Evolutionary conservation across 2,113 vertebrate genomes (phyloP).

Genomic region (Forbesichthys papilliferus): DNA sequence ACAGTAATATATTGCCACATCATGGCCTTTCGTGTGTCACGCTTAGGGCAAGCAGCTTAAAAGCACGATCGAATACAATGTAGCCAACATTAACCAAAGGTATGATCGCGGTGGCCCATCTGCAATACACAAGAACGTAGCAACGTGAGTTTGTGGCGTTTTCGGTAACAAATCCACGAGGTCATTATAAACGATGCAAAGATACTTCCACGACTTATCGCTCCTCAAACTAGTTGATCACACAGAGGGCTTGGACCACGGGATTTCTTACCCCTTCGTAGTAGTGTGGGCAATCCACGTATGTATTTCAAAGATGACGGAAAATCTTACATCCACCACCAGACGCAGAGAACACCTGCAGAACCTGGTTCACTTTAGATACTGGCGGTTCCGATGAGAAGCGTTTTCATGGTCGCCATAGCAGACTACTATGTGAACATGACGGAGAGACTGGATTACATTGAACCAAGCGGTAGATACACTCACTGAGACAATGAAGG

Average conservation of each 20-base stretch:
- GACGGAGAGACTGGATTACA: slow-evolving; percentile 65
- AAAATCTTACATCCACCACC: slow-evolving; percentile 53
- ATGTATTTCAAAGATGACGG: slow-evolving; percentile 38
- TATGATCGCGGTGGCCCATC: slow-evolving; percentile 5
- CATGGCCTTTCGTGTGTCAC: slow-evolving; percentile 27
- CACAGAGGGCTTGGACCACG: slow-evolving; percentile 34
- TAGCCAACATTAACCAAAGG: slow-evolving; percentile 13
- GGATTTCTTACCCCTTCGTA: slow-evolving; percentile 56
- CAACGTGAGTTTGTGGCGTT: slow-evolving; percentile 19
- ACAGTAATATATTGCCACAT: neutral
- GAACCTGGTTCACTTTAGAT: slow-evolving; percentile 40
- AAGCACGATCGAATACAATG: slow-evolving; percentile 34
- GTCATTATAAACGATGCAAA: slow-evolving; percentile 64
- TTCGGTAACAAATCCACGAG: slow-evolving; percentile 47
- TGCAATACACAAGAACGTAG: slow-evolving; percentile 41
- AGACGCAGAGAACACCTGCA: slow-evolving; percentile 6
- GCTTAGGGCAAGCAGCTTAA: neutral
- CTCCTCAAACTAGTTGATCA: slow-evolving; percentile 75
- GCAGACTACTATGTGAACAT: slow-evolving; percentile 68
- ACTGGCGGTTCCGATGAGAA: slow-evolving; percentile 31
- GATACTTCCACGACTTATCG: slow-evolving; percentile 68
- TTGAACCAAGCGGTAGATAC: slow-evolving; percentile 56
- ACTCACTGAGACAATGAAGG: slow-evolving; percentile 70
- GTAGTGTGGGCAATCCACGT: slow-evolving; percentile 54
- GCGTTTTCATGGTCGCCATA: slow-evolving; percentile 76